These are phyloP conservation scores for Tuberolachnus salignus DNA, from an alignment of 2,888 invertebrate genomes.

Conservation along the genomic window DNA sequence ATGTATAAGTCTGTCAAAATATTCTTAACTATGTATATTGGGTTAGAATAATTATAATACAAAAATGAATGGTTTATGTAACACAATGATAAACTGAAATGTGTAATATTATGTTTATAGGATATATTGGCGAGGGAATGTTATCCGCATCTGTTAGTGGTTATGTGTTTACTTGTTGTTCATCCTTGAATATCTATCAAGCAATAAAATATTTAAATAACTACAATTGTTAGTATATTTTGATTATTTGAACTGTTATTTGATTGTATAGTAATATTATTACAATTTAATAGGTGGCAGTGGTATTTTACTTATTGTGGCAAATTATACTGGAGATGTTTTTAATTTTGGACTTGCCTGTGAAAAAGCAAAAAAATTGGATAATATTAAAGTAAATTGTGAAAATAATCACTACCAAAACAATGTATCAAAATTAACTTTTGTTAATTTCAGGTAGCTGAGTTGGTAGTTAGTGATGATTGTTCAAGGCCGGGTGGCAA, in stretches of 20 bases:
- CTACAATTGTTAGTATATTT: slow-evolving; percentile 25
- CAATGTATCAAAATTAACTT: neutral
- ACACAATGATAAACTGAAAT: neutral
- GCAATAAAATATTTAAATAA: slow-evolving; percentile 64
- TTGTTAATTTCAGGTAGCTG: slow-evolving; percentile 61
- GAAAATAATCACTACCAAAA: neutral
- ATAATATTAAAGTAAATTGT: slow-evolving; percentile 64
- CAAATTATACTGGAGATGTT: slow-evolving; percentile 79
- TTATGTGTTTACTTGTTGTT: slow-evolving; percentile 78
- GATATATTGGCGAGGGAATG: slow-evolving; percentile 81
- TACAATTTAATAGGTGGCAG: slow-evolving; percentile 61
- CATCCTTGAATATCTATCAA: slow-evolving; percentile 71
- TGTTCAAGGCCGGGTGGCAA: slow-evolving; percentile 66
- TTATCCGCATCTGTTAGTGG: slow-evolving; percentile 79
- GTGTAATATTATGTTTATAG: slow-evolving; percentile 62
- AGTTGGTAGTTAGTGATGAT: slow-evolving; percentile 73
- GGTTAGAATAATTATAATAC: no score
- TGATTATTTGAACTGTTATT: neutral
- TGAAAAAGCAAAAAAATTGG: slow-evolving; percentile 72
- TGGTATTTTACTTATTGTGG: slow-evolving; percentile 75
- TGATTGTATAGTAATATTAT: neutral
- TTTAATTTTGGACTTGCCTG: slow-evolving; percentile 82
- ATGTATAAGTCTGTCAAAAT: no score
- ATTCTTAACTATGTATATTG: no score
- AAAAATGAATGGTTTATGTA: neutral